Base-by-base conservation (phyloP, 2,888 invertebrate species). In the Nycteola revayana region DNA sequence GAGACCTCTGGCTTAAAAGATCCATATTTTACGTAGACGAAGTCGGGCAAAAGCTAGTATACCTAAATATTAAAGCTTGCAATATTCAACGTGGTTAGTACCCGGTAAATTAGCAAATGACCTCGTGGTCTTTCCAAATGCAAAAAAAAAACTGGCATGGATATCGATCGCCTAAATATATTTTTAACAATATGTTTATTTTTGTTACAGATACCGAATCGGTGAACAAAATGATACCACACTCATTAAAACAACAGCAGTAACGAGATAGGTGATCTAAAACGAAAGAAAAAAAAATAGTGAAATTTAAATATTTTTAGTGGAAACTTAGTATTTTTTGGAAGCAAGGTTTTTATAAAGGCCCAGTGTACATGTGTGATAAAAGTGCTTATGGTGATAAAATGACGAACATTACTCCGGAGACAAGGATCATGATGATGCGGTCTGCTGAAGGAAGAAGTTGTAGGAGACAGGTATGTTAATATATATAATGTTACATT, bases 371-470 rank as follows among this genome's bases (percentile, higher is more conserved):
- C 60, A 86, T 87, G 86, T 75, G 83, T 66, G 82, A 85, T 42
- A 86, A 83, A 46, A 62, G 55, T 50, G 14, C 53, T 60, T 28
- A 63, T 68, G 24, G 60, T 63, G 51, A 68, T 42, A 85, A 80
- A 58, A 87, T 87, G 87, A 85, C 85, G 58, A 87, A 81, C 70
- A 79, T 85, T 49, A 73, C 73, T 9, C 84, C 84, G 11, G 88
- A 88, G 49, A 82, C 86, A 9, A 75, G 87, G 48, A 80, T 86
- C 17, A 88, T 87, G 79, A 87, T 87, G 68, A 76, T 83, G 75
- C 60, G 85, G 55, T 66, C 81, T 1, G 70, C 58, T 6, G 77
- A 83, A 39, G 82, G 77, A 21, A 75, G 77, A 24, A 79, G 63
- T 20, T 86, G 82, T 36, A 69, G 78, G 34, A 73, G 86, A 70